Evolutionary conservation across 2,113 vertebrate species (phyloP), one percentile per base, ranked within the genome.

Genomic region (Symphodus melops): DNA sequence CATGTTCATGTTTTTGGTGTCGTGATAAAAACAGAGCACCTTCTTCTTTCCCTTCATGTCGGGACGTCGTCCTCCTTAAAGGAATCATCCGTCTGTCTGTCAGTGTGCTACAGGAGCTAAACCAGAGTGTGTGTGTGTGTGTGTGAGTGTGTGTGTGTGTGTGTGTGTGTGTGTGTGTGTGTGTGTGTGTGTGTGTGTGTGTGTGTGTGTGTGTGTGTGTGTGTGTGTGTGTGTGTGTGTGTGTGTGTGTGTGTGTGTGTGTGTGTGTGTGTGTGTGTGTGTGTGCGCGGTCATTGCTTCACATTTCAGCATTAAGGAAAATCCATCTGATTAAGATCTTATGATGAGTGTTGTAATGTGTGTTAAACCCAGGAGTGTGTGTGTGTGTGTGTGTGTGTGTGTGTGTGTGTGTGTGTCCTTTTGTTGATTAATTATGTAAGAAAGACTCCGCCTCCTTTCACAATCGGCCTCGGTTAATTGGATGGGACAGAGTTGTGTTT

Each of bases 271-370:
- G 39, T 19, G 57, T 33, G 28, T 33, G 28, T 33, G 28, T 8
- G 21, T 17, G 19, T 3, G 53, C 20, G 33, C 14, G 8, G 37
- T 61, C 21, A 64, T 44, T 64, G 66, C 39, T 21, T 39, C 44
- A 63, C 21, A 6, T 68, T 20, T 42, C 12, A 23, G n/a, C 12
- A 39, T 76, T 46, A 36, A 53, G 39, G 36, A 37, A 62, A 68
- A 54, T 62, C 39, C 36, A 44, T 59, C 25, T 2, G 59, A 74
- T 82, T 88, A 74, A 72, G 25, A 53, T 55, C 74, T 69, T 53
- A 69, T 23, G 44, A 49, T 1, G 2, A 28, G 66, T 75, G 57
- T 64, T 53, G 62, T 37, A 78, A 71, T 17, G 25, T 16, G 20
- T 74, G 46, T 56, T 54, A 59, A 72, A 67, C 76, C 36, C 3